Evolutionary conservation across 2,113 vertebrate genomes (phyloP).

Genomic region (Nyctereutes procyonoides): DNA sequence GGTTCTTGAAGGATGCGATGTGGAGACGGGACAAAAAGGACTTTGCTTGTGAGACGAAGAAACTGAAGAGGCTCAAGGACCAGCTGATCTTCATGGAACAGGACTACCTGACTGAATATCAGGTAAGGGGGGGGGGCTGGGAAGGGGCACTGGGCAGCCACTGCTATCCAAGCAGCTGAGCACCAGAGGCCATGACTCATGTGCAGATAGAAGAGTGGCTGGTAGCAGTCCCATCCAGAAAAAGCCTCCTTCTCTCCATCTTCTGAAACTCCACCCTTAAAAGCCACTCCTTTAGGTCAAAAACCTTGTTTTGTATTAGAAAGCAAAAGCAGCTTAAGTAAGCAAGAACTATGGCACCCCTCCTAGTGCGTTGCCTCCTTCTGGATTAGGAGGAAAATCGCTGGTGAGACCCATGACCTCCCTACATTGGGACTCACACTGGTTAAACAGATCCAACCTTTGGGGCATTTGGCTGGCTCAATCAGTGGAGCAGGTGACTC

Average conservation of each 20-base stretch:
- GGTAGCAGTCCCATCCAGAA: not conserved
- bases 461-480: not conserved
- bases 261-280: not conserved
- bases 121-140: not conserved
- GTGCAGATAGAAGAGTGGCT: not conserved
- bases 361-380: not conserved
- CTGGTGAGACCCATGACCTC: not conserved
- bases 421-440: not conserved
- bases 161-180: not conserved
- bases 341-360: not conserved
- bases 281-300: not conserved
- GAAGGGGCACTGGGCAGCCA: not conserved
- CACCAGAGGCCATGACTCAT: not conserved
- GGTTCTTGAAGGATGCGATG: conserved; percentile 79
- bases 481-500: not conserved
- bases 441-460: not conserved
- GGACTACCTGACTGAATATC: not conserved
- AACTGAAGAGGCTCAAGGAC: conserved; percentile 69
- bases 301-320: not conserved
- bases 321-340: not conserved
- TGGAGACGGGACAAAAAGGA: conserved; percentile 77
- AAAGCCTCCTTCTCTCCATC: not conserved
- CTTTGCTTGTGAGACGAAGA: conserved; percentile 9
- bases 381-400: not conserved
- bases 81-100: conserved; percentile 4